Base-by-base conservation (phyloP, 2,113 vertebrate species). In the Catharus minimus region DNA sequence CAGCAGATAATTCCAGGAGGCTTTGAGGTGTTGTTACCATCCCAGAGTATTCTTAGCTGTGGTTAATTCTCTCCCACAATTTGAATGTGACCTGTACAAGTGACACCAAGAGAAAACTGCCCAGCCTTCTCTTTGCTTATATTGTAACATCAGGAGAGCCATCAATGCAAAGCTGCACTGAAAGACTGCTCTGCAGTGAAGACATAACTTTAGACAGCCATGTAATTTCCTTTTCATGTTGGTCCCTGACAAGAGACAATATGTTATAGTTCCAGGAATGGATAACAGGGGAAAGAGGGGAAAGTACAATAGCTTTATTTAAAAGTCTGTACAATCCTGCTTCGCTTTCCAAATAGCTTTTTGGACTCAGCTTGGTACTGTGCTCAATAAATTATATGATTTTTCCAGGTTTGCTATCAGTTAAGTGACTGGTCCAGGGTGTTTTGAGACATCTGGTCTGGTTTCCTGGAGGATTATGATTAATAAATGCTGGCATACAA, bases 161-260 rank as follows among this genome's bases (percentile, higher is more conserved):
- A 81, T 90, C 92, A 88, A 72, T 91, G 94, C 90, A 96, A 94
- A 96, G 86, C 83, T 22, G 30, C 53, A 15, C 71, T 75, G 80
- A 95, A 89, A 75, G 81, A 39, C 91, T 78, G 52, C 69, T 91
- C 71, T 86, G 89, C 93, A 92, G 72, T 91, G 92, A 90, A 95
- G 94, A 94, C 86, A 72, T 95, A 95, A 93, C 90, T 95, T 93
- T 67, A 90, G 93, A 95, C 91, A 95, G 93, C 93, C 88, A 47
- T 57, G 76, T 95, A 95, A 95, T 95, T 91, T 92, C 90, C 94
- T 90, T 96, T 91, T 93, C 86, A 46, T 64, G 90, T 88, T 88
- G 88, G 90, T 86, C 68, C 61, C 90, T 94, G 94, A 94, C 85
- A 88, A 93, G 83, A 92, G 69, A 93, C 93, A 92, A 72, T 95